These are phyloP conservation scores for Papilio xuthus DNA, from an alignment of 1,140 invertebrate species.

Conservation along the genomic window DNA sequence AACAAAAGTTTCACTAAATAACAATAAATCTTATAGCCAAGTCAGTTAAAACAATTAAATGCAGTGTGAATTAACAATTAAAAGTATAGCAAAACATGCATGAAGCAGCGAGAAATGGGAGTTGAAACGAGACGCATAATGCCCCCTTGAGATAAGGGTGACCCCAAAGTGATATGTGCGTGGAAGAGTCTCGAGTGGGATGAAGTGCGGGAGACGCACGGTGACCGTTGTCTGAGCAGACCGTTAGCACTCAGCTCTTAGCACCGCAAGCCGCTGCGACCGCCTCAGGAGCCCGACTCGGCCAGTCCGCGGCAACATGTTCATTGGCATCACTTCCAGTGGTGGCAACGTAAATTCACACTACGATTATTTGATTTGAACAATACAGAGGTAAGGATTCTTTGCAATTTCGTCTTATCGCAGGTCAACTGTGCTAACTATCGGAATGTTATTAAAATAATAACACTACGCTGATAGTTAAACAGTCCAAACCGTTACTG, in stretches of 20 bases:
- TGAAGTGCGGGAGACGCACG: conserved; percentile 37
- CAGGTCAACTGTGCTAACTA: conserved; percentile 48
- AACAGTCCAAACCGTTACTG: conserved; percentile 7
- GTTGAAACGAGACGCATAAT: conserved; percentile 60
- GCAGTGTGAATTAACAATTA: neutral
- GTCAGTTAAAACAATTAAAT: neutral
- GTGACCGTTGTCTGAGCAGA: conserved; percentile 41
- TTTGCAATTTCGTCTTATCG: conserved; percentile 47
- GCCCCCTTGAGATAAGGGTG: conserved; percentile 61
- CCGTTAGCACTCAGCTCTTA: conserved; percentile 38
- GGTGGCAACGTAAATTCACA: conserved; percentile 77
- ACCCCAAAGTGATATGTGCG: conserved; percentile 61
- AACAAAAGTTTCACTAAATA: neutral
- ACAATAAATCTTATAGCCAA: neutral
- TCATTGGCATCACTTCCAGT: conserved; percentile 76
- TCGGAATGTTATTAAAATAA: conserved; percentile 45
- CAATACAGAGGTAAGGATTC: conserved; percentile 56
- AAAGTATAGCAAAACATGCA: conserved; percentile 19
- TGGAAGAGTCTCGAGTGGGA: conserved; percentile 53
- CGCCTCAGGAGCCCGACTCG: conserved; percentile 36
- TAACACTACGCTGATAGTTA: conserved; percentile 36
- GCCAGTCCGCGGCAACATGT: conserved; percentile 67
- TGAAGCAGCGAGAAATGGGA: conserved; percentile 44
- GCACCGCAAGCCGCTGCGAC: conserved; percentile 45
- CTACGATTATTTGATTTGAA: conserved; percentile 79